phyloP scores from a whole-genome alignment of 2,797 vertebrate species.

The Macropus fuliginosus region DNA sequence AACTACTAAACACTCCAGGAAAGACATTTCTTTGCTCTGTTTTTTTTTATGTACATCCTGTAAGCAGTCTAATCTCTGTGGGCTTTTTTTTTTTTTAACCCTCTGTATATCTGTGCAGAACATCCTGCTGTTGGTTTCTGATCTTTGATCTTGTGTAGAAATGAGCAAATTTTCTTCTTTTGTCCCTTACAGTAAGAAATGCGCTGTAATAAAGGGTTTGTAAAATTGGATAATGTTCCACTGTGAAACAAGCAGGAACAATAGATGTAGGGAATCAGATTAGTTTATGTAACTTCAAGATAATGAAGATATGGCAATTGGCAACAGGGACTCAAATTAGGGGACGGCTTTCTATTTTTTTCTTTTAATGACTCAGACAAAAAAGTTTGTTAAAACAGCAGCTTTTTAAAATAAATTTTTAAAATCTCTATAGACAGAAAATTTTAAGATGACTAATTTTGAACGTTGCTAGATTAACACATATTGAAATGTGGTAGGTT shows the following conservation, averaged over 20 bases:
- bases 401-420: background rate
- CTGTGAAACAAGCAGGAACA: background rate
- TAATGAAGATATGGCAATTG: background rate
- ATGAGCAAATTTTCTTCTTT: conserved; percentile 16
- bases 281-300: background rate
- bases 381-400: background rate
- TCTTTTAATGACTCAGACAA: background rate
- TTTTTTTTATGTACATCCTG: background rate
- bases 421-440: background rate
- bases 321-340: background rate
- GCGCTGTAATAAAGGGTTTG: conserved; percentile 9
- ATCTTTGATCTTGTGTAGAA: background rate
- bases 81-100: background rate
- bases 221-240: background rate
- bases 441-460: background rate
- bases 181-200: background rate
- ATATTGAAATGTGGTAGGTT: background rate
- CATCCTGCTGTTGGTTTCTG: conserved; percentile 2
- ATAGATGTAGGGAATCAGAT: background rate
- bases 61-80: background rate
- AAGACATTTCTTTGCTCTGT: background rate
- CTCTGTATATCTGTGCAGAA: background rate
- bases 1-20: background rate
- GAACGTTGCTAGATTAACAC: background rate
- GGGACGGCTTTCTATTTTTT: background rate